Evolutionary conservation across 2,797 vertebrate genomes (phyloP), one percentile per base, ranked within the genome.

Genomic region (Rousettus madagascariensis): DNA sequence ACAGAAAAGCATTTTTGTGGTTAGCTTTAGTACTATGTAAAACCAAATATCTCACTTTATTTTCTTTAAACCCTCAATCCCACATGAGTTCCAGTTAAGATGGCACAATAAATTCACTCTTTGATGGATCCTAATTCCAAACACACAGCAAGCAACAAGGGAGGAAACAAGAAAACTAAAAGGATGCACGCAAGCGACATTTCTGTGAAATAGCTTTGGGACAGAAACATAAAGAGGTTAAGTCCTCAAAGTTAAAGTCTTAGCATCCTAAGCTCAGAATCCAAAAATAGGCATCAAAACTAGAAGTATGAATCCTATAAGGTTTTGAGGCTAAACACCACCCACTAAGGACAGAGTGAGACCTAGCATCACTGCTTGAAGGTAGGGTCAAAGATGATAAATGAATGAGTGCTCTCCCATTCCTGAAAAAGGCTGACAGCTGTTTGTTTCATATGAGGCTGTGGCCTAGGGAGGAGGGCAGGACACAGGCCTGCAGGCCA

Each of bases 1-100:
- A 94, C 26, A 85, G 46, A 88, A 96, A 95, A 94, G 88, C 86
- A 90, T 91, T 92, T 92, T 88, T 97, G 96, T 91, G 95, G 88
- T 94, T 95, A 95, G 59, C 10, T 61, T 86, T 92, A 96, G 86
- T 95, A 91, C 77, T 95, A 87, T 22, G 33, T 74, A 95, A 92
- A 97, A 94, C 95, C 95, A 96, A 92, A 17, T 90, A 82, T 84
- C 90, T 96, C 66, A 87, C 68, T 96, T 88, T 95, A 80, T 89
- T 97, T 96, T 85, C 92, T 92, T 90, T 90, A 95, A 87, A 88
- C 30, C 53, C 80, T 95, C 90, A 95, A 51, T 49, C 28, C 72
- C 92, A 92, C 68, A 49, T 94, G 90, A 91, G 68, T 86, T 95
- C 72, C 88, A 90, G 88, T 83, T 86, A 96, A 74, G 94, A 95